phyloP scores from a whole-genome alignment of 2,113 vertebrate species.

The Semicossyphus pulcher region DNA sequence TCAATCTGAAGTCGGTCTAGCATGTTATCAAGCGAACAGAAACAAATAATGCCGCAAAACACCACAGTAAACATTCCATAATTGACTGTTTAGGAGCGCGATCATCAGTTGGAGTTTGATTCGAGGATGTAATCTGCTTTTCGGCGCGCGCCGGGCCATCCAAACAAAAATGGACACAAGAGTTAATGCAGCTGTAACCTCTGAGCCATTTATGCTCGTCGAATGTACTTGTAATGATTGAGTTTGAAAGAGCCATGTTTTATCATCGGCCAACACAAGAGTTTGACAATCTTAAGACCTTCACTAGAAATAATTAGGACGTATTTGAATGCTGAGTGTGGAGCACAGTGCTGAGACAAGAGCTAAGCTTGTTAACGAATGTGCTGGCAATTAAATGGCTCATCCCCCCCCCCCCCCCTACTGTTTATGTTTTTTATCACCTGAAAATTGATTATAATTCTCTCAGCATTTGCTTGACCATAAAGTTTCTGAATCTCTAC shows the following conservation, averaged over 20 bases:
- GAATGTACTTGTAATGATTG: conserved; percentile 83
- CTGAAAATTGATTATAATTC: conserved; percentile 83
- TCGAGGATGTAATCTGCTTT: conserved; percentile 85
- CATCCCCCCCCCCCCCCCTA: conserved; percentile 22
- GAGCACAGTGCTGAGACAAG: conserved; percentile 75
- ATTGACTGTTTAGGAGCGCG: conserved; percentile 85
- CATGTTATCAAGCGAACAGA: conserved; percentile 82
- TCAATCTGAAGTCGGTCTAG: conserved; percentile 80
- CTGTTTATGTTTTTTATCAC: conserved; percentile 79
- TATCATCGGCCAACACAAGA: conserved; percentile 84
- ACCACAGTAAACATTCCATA: conserved; percentile 84
- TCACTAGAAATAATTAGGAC: conserved; percentile 87
- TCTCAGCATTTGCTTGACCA: conserved; percentile 66
- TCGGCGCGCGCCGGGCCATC: conserved; percentile 72
- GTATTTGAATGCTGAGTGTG: conserved; percentile 85
- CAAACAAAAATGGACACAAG: conserved; percentile 72
- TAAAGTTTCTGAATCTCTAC: conserved; percentile 71
- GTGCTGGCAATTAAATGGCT: conserved; percentile 83
- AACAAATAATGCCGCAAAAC: conserved; percentile 76
- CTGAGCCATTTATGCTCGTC: conserved; percentile 79
- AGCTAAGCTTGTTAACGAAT: conserved; percentile 85
- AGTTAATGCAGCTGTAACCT: conserved; percentile 83
- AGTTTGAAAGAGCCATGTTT: conserved; percentile 84
- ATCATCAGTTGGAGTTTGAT: conserved; percentile 84
- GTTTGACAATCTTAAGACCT: conserved; percentile 85